Percentiles rank a stretch among this genome's conserved stretches.
Evolutionary conservation across 1,140 invertebrate species (phyloP).

Genomic region (Drosophila tsacasi): DNA sequence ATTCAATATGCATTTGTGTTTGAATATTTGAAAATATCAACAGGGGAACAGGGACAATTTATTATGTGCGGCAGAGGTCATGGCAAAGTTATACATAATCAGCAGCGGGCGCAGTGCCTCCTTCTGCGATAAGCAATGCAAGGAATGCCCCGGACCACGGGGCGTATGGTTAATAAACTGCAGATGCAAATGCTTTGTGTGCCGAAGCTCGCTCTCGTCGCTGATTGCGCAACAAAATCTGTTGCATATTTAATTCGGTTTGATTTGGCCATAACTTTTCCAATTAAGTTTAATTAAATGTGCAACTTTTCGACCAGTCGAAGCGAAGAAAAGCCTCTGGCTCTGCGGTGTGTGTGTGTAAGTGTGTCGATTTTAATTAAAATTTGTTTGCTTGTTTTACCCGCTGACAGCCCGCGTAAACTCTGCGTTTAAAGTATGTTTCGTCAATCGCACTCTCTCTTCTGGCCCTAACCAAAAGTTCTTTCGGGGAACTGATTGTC

Average conservation of each 20-base stretch:
- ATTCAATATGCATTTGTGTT: slow-evolving; percentile 69
- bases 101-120: slow-evolving; percentile 20
- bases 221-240: slow-evolving; percentile 67
- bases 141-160: slow-evolving; percentile 27
- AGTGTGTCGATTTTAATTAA: slow-evolving; percentile 63
- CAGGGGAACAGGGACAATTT: slow-evolving; percentile 53
- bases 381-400: slow-evolving; percentile 53
- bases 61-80: slow-evolving; percentile 71
- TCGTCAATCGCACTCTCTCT: slow-evolving; percentile 10
- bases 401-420: slow-evolving; percentile 24
- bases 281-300: slow-evolving; percentile 81
- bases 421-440: slow-evolving; percentile 18
- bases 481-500: slow-evolving; percentile 27
- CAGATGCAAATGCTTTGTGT: slow-evolving; percentile 38
- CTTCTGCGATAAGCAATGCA: slow-evolving; percentile 42
- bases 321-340: slow-evolving; percentile 16
- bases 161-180: slow-evolving; percentile 70
- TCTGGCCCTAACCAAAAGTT: not conserved
- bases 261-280: slow-evolving; percentile 78
- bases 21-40: slow-evolving; percentile 67
- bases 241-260: slow-evolving; percentile 79
- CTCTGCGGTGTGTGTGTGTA: slow-evolving; percentile 17
- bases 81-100: slow-evolving; percentile 64
- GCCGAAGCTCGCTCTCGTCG: slow-evolving; percentile 36
- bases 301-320: slow-evolving; percentile 46